These are phyloP conservation scores for Unio pictorum DNA, from an alignment of 2,888 invertebrate genomes.

Conservation along the genomic window DNA sequence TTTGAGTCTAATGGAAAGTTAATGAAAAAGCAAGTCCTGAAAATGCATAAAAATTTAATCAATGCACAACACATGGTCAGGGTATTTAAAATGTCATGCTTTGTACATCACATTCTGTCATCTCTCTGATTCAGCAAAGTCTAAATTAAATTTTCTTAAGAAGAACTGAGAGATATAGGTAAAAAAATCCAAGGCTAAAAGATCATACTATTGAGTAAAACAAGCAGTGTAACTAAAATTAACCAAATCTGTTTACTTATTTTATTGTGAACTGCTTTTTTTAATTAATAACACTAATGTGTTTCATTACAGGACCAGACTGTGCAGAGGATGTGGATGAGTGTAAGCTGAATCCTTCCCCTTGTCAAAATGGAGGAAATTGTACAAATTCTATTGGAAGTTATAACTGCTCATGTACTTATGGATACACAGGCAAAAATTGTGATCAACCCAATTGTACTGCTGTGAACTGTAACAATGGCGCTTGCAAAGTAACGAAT, in stretches of 20 bases:
- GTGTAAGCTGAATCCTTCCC: conserved; percentile 39
- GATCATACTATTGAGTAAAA: no score
- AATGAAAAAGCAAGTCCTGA: no score
- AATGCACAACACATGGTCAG: no score
- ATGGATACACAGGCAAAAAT: conserved; percentile 52
- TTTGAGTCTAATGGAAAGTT: no score
- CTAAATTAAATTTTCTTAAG: no score
- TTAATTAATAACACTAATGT: conserved; percentile 1
- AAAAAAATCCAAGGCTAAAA: no score
- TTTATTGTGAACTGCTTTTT: background rate
- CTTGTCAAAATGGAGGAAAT: conserved; percentile 74
- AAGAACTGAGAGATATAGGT: no score
- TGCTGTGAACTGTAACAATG: conserved; percentile 42
- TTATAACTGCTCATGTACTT: conserved; percentile 55
- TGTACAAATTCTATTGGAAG: conserved; percentile 72
- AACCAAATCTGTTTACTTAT: background rate
- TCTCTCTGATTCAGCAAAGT: no score
- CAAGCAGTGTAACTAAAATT: no score
- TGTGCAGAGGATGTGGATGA: conserved; percentile 43
- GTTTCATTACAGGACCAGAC: conserved; percentile 24
- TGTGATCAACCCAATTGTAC: conserved; percentile 50
- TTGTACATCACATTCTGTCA: no score
- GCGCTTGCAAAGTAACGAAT: conserved; percentile 28
- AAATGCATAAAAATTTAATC: no score
- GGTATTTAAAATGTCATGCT: no score